Evolutionary conservation across 2,797 vertebrate genomes (phyloP), one percentile per base, ranked within the genome.

Genomic region (Sebastes wilsoni): DNA sequence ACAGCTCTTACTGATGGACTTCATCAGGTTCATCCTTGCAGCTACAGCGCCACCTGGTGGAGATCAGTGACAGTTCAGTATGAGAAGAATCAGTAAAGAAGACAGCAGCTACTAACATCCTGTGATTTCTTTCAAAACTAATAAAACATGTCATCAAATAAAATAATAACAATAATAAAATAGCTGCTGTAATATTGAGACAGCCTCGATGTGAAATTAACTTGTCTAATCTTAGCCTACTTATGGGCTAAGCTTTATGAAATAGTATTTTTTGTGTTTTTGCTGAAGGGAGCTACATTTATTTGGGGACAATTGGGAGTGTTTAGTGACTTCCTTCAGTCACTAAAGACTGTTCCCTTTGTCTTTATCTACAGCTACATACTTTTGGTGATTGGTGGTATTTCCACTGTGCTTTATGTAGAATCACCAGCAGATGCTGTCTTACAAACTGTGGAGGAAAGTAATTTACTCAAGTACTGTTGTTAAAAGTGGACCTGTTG

Each of bases 41-140:
- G 10, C 58, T 81, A 27, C 36, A 64, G 0, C 5, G 79, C 83
- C 90, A 85, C 55, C 91, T 86, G 52, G 75, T 87, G 93, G 91
- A 81, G 5, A 22, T 52, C 23, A 65, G 66, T 3, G 42, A n/a
- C 4, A 12, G 4, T 11, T 66, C 72, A 30, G 58, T 5, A 4
- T 58, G 60, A 66, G 14, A 16, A 8, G 4, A 66, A 49, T 13
- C 5, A 3, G 4, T 0, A 69, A 3, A 55, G 23, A 36, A 32
- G 9, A 60, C 23, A 49, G 38, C 60, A 49, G 12, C 22, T 2
- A 1, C 18, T 25, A 20, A 64, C 11, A 59, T 2, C 56, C 49
- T 34, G 22, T 7, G n/a, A 28, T 23, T 3, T 38, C 11, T 67
- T 9, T 14, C 25, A 30, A 6, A 72, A 42, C 8, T 8, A 27